Evolutionary conservation across 2,113 vertebrate genomes (phyloP), one percentile per base, ranked within the genome.

Genomic region (Microcebus tavaratra): DNA sequence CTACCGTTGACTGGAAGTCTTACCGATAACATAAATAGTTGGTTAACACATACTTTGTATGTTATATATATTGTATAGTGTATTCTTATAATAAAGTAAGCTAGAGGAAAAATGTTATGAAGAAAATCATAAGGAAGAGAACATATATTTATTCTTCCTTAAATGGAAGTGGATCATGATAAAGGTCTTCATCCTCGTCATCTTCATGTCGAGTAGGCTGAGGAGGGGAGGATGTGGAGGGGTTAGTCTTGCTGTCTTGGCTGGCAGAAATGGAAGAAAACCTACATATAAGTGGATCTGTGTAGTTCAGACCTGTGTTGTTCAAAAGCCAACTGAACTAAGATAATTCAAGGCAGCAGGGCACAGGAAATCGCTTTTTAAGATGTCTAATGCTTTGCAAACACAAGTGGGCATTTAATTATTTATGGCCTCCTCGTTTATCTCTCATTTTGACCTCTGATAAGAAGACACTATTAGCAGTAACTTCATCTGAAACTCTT

Each of bases 351-450:
- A 72, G 73, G n/a, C 53, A 96, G 27, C 5, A 14, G n/a, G 8
- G 31, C 8, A 42, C n/a, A 81, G 76, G 57, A 89, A 90, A 88
- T 55, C 31, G 50, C 78, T 87, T 87, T 53, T 76, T 85, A 90
- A 85, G 80, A 78, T 86, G 39, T 14, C 59, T 82, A 67, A 57
- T 81, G 73, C 65, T 91, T 96, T 86, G 12, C 39, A 95, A 81
- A 84, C 70, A 61, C 15, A 63, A 81, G 78, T 45, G 34, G 75
- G 29, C 50, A 45, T 82, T 92, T 23, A 61, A 65, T 82, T 79
- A 82, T 93, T 89, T 79, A 85, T 36, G 36, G 15, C 27, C 21
- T 80, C 63, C 72, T 55, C 3, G 53, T 48, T 48, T 93, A 86
- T 95, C 48, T 80, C 27, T 45, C 53, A 73, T 42, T 82, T 96